A percentile compares a stretch with the other conserved stretches of the same genome.
phyloP scores from a whole-genome alignment of 2,113 vertebrate species.

The Poecile atricapillus region DNA sequence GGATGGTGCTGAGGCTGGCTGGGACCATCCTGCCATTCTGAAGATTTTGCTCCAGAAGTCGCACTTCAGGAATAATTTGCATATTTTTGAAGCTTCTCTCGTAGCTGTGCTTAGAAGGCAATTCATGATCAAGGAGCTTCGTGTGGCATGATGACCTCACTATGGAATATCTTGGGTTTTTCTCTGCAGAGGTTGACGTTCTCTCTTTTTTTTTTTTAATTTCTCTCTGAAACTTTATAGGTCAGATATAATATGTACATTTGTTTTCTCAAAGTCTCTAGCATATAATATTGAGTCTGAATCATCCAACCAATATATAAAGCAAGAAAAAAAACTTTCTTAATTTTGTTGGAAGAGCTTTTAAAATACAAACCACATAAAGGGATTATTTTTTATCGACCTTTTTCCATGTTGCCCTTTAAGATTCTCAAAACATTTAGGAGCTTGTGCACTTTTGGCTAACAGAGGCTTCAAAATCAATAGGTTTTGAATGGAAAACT shows the following conservation, averaged over 20 bases:
- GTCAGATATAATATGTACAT: background rate
- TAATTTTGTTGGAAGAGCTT: slow-evolving; percentile 56
- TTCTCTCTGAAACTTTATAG: background rate
- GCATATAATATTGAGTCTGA: background rate
- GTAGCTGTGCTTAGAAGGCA: background rate
- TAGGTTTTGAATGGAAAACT: slow-evolving; percentile 65
- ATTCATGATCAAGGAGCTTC: background rate
- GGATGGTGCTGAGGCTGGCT: background rate
- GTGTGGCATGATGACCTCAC: background rate
- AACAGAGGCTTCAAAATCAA: slow-evolving; percentile 62
- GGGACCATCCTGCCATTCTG: background rate
- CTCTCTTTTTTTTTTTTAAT: background rate
- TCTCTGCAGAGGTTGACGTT: background rate
- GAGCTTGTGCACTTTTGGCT: slow-evolving; percentile 45
- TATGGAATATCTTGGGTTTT: background rate
- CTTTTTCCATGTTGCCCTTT: slow-evolving; percentile 58
- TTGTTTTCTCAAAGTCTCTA: background rate
- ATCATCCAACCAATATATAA: slow-evolving; percentile 3
- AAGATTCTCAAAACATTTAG: slow-evolving; percentile 62
- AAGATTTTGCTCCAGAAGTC: background rate
- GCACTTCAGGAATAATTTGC: background rate
- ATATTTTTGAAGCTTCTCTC: background rate
- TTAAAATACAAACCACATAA: slow-evolving; percentile 61
- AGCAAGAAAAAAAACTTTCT: background rate
- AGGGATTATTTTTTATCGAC: slow-evolving; percentile 61